A percentile compares a stretch with the other conserved stretches of the same genome.
phyloP scores from a whole-genome alignment of 2,113 vertebrate genomes.

The Fulica atra region DNA sequence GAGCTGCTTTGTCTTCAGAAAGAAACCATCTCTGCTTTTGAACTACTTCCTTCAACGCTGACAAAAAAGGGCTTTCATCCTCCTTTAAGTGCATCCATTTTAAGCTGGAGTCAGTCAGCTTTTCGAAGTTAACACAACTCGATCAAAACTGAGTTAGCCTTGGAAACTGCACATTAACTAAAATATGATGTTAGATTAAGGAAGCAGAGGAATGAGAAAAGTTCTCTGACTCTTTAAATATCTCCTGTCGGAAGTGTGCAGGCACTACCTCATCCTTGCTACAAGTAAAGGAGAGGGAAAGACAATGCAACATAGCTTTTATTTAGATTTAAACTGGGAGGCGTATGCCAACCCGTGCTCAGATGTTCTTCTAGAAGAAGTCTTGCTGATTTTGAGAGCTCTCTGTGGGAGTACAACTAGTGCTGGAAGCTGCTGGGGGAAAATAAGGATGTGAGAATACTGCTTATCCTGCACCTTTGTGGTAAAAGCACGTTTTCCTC shows the following conservation, averaged over 20 bases:
- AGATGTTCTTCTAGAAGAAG: neutral
- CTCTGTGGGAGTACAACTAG: neutral
- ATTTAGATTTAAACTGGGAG: neutral
- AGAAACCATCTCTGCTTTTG: conserved; percentile 57
- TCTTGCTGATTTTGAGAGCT: neutral
- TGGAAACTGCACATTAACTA: conserved; percentile 20
- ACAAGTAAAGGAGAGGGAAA: neutral
- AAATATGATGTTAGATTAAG: conserved; percentile 16
- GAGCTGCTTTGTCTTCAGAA: conserved; percentile 66
- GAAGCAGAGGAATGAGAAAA: neutral
- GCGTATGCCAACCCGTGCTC: neutral
- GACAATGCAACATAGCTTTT: neutral
- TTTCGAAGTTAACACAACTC: conserved; percentile 46
- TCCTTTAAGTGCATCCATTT: conserved; percentile 54
- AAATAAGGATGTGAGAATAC: neutral
- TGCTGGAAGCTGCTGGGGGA: neutral
- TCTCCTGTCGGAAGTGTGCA: neutral
- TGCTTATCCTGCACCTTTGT: neutral
- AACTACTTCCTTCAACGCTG: conserved; percentile 62
- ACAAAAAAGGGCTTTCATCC: conserved; percentile 66
- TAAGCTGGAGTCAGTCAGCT: conserved; percentile 44
- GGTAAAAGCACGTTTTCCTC: neutral
- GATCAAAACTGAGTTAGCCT: conserved; percentile 42
- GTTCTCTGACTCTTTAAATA: conserved; percentile 1
- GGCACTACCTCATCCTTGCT: neutral